Conservation (phyloP, 2,888 invertebrate species). For the Drosophila kanekoi region DNA sequence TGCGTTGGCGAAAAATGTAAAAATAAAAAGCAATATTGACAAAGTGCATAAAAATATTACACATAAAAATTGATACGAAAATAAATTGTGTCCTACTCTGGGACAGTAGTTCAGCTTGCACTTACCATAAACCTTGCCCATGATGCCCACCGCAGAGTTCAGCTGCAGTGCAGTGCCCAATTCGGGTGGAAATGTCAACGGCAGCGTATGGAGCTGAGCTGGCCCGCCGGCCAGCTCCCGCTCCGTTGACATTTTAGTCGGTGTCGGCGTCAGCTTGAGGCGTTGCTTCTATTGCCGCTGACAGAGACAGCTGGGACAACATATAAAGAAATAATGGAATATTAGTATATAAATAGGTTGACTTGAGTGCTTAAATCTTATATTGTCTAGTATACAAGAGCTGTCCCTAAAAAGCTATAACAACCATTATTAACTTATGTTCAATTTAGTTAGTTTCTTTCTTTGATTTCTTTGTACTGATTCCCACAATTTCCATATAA, state of each 20-base stretch:
- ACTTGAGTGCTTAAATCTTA: background rate
- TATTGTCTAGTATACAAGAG: background rate
- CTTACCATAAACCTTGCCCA: conserved; percentile 87
- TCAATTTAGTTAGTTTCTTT: too few species aligned
- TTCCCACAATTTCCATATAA: too few species aligned
- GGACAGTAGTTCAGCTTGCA: conserved; percentile 16
- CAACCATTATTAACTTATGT: too few species aligned
- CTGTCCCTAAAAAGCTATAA: too few species aligned
- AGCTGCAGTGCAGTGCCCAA: conserved; percentile 85
- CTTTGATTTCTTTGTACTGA: too few species aligned
- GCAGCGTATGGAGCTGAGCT: conserved; percentile 85
- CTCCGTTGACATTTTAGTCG: conserved; percentile 87
- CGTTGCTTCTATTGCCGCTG: conserved; percentile 56
- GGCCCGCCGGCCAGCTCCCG: conserved; percentile 86
- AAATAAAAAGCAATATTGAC: conserved; percentile 22
- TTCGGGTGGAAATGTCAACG: conserved; percentile 85
- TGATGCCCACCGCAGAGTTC: conserved; percentile 86
- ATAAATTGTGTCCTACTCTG: background rate
- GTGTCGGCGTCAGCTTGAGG: conserved; percentile 84
- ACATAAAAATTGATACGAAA: background rate
- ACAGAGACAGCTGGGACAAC: conserved; percentile 49
- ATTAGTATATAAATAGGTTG: background rate
- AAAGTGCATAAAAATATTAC: conserved; percentile 35
- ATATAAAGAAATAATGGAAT: background rate
- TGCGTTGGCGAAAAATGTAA: conserved; percentile 40